Evolutionary conservation across 1,140 invertebrate species (phyloP).

Genomic region (Cotesia glomerata): DNA sequence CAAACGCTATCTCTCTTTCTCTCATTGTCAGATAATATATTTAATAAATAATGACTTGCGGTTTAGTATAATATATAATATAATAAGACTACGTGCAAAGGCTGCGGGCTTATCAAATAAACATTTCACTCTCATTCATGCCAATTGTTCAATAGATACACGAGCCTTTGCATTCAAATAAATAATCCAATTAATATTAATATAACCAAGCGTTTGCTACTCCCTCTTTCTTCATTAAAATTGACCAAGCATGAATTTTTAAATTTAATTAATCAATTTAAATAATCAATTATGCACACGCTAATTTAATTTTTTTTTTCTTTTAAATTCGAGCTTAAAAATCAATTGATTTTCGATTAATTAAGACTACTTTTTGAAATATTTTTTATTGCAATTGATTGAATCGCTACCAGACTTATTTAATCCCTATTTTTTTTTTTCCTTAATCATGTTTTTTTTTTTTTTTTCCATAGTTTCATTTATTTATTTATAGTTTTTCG

Average conservation of each 20-base stretch:
- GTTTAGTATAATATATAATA: neutral
- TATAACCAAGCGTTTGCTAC: no score
- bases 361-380: slow-evolving; percentile 29
- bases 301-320: slow-evolving; percentile 10
- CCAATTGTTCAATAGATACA: neutral
- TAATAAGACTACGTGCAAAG: slow-evolving; percentile 6
- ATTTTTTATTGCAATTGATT: slow-evolving; percentile 37
- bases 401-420: slow-evolving; percentile 38
- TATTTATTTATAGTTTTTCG: slow-evolving; percentile 31
- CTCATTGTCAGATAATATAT: no score
- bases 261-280: neutral
- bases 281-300: neutral
- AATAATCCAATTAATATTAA: no score
- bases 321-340: slow-evolving; percentile 30
- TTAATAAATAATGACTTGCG: slow-evolving; percentile 4
- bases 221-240: no score
- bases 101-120: neutral
- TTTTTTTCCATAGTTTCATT: slow-evolving; percentile 22
- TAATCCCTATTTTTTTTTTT: slow-evolving; percentile 38
- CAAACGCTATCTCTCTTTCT: no score
- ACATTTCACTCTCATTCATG: neutral
- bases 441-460: slow-evolving; percentile 34
- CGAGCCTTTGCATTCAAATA: no score
- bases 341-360: slow-evolving; percentile 31
- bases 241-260: neutral